Conservation (phyloP, 2,113 vertebrate genomes). For the Aspidoscelis tigris region DNA sequence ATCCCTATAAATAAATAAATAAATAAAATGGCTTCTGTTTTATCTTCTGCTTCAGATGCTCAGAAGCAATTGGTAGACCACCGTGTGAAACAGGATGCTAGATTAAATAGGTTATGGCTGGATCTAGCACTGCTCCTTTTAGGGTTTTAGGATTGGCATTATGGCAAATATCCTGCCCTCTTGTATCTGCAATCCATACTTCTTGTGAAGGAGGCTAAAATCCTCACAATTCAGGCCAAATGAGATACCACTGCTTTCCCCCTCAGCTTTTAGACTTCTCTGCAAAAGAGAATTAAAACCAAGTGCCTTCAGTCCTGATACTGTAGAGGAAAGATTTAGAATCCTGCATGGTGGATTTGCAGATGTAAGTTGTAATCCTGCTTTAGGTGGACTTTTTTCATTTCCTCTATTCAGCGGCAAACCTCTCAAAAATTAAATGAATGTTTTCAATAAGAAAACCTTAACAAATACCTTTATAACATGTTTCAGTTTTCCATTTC, state of each 20-base stretch:
- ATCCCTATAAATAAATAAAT: no score
- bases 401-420: neutral
- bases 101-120: no score
- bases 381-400: neutral
- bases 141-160: neutral
- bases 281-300: constrained; percentile 1
- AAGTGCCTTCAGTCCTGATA: neutral
- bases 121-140: no score
- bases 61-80: no score
- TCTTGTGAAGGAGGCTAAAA: neutral
- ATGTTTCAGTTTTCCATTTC: neutral
- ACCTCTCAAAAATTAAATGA: neutral
- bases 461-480: neutral
- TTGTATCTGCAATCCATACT: neutral
- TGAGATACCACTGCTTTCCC: neutral
- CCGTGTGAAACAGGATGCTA: no score
- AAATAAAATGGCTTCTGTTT: no score
- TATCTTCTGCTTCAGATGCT: no score
- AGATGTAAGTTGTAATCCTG: neutral
- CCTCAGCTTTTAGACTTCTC: neutral
- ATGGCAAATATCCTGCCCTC: neutral
- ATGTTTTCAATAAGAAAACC: neutral
- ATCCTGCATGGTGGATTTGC: neutral
- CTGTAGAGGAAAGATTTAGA: neutral
- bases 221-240: neutral